Evolutionary conservation across 2,888 invertebrate species (phyloP).

Genomic region (Cistogaster globosa): DNA sequence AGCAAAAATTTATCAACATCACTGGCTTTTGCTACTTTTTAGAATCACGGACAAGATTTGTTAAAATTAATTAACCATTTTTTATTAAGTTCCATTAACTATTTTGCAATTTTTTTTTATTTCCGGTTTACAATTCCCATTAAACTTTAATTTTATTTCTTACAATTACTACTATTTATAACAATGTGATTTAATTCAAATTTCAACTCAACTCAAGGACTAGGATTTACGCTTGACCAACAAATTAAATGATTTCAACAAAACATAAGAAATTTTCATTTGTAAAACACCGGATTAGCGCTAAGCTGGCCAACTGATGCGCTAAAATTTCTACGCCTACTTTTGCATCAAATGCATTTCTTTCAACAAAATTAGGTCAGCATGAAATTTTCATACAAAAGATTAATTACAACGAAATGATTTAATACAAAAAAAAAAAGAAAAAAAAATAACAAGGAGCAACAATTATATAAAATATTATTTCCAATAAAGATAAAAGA

Average conservation of each 20-base stretch:
- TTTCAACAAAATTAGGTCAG: conserved; percentile 63
- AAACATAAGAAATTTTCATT: background rate
- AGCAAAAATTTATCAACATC: no score
- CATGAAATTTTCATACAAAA: conserved; percentile 49
- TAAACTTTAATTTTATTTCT: no score
- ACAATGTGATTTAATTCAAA: background rate
- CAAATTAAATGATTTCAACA: conserved; percentile 50
- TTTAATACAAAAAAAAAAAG: conserved; percentile 26
- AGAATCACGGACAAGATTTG: no score
- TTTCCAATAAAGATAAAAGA: conserved; percentile 29
- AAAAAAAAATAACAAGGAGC: background rate
- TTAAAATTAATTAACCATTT: no score
- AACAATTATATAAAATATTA: background rate
- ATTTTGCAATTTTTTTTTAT: no score
- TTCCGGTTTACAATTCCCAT: no score
- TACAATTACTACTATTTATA: background rate
- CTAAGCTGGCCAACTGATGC: conserved; percentile 69
- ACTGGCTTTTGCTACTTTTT: no score
- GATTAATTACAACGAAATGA: conserved; percentile 63
- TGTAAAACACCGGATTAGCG: conserved; percentile 16
- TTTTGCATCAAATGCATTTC: conserved; percentile 23
- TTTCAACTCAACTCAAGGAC: conserved; percentile 24
- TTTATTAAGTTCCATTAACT: no score
- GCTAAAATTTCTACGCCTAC: conserved; percentile 60
- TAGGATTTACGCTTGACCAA: conserved; percentile 72